Conservation (phyloP, 2,888 invertebrate genomes). For the Synergus japonicus region DNA sequence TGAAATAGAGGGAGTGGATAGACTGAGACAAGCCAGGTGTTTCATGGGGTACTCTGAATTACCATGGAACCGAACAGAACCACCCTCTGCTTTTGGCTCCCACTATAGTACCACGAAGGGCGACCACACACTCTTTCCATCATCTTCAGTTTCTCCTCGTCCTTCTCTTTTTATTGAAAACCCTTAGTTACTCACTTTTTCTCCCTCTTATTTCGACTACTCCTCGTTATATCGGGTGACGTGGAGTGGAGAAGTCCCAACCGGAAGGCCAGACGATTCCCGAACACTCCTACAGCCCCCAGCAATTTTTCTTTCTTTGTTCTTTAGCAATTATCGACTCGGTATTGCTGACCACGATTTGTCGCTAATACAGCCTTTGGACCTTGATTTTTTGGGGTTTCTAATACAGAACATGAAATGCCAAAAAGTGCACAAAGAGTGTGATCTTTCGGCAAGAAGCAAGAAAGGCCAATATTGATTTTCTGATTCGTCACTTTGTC, state of each 20-base stretch:
- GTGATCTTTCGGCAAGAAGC: neutral
- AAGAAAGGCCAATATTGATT: conserved; percentile 26
- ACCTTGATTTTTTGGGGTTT: too few species aligned
- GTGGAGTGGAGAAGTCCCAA: conserved; percentile 9
- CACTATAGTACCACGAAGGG: conserved; percentile 42
- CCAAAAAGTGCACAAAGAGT: neutral
- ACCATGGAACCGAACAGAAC: conserved; percentile 59
- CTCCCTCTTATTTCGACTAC: conserved; percentile 38
- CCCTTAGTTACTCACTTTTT: conserved; percentile 42
- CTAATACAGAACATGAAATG: too few species aligned
- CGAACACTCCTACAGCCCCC: neutral
- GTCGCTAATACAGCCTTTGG: neutral
- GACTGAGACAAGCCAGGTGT: conserved; percentile 68
- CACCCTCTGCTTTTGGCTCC: conserved; percentile 59
- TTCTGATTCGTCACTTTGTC: conserved; percentile 35
- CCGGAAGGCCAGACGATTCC: conserved; percentile 27
- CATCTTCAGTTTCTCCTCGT: conserved; percentile 35
- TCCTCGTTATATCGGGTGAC: conserved; percentile 58
- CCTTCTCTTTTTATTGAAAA: conserved; percentile 47
- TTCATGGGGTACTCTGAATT: conserved; percentile 59
- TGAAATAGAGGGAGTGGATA: conserved; percentile 54
- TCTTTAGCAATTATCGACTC: conserved; percentile 14
- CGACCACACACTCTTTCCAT: conserved; percentile 35
- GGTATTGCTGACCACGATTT: neutral
- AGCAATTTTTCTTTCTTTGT: conserved; percentile 15